phyloP scores from a whole-genome alignment of 2,797 vertebrate genomes.

The Macrochelys suwanniensis region DNA sequence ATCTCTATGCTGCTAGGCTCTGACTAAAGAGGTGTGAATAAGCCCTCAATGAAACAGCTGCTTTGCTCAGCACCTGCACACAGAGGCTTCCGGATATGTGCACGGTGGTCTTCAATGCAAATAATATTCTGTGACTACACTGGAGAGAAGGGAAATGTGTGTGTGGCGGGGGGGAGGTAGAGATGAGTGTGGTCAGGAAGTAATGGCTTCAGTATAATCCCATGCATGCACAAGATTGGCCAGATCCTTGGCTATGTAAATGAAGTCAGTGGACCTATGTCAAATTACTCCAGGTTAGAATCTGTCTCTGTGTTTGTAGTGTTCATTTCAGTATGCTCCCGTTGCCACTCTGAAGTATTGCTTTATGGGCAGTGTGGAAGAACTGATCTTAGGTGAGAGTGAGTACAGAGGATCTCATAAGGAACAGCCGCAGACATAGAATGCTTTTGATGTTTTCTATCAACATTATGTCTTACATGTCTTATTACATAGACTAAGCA shows the following conservation, averaged over 20 bases:
- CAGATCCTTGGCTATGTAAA: neutral
- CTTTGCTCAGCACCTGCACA: neutral
- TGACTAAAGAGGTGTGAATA: neutral
- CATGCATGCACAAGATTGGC: neutral
- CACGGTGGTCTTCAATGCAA: neutral
- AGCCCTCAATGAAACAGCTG: neutral
- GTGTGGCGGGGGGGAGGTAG: neutral
- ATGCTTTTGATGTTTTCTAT: neutral
- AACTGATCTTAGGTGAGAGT: neutral
- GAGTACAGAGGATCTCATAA: neutral
- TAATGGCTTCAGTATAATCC: neutral
- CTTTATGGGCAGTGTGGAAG: neutral
- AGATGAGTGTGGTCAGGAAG: neutral
- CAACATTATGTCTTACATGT: neutral
- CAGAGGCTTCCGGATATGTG: neutral
- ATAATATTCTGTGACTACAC: neutral
- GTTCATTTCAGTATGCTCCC: neutral
- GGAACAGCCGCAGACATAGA: neutral
- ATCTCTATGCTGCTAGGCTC: neutral
- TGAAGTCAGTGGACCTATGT: neutral
- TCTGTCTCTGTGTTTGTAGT: neutral
- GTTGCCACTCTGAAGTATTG: neutral
- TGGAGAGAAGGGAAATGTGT: accelerated
- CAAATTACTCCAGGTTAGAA: neutral
- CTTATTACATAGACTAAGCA: neutral